A percentile compares a stretch with the other conserved stretches of the same genome.
Evolutionary conservation across 2,888 invertebrate genomes (phyloP).

Genomic region (Carpatolechia fugitivella): DNA sequence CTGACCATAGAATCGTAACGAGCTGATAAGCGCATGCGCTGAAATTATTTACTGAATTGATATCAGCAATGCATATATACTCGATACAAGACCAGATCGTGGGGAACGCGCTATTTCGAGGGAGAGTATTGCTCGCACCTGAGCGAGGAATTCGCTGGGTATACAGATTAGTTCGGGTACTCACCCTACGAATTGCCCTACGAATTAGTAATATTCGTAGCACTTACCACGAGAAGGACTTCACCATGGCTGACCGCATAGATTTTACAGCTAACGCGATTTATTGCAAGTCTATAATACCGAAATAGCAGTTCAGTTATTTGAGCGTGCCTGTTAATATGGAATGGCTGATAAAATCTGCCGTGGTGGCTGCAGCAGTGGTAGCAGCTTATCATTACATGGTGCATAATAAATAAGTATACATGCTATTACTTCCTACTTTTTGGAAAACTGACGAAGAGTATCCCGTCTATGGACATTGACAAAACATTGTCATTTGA

Average conservation of each 20-base stretch:
- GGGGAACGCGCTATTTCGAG: no score
- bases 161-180: no score
- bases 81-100: no score
- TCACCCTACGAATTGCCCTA: no score
- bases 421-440: constrained; percentile 12
- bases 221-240: no score
- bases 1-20: no score
- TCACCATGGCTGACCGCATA: background rate
- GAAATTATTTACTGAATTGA: no score
- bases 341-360: background rate
- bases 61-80: no score
- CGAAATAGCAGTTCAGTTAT: background rate
- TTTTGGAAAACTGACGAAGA: background rate
- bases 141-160: no score
- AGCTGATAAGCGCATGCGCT: no score
- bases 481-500: background rate
- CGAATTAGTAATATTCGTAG: no score
- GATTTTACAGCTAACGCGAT: background rate
- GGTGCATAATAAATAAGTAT: constrained; percentile 21
- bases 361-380: constrained; percentile 36
- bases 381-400: constrained; percentile 43
- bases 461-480: background rate
- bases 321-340: background rate
- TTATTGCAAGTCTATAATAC: background rate
- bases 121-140: no score